Conservation (phyloP, 2,888 invertebrate genomes). For the Tortricodes alternella region DNA sequence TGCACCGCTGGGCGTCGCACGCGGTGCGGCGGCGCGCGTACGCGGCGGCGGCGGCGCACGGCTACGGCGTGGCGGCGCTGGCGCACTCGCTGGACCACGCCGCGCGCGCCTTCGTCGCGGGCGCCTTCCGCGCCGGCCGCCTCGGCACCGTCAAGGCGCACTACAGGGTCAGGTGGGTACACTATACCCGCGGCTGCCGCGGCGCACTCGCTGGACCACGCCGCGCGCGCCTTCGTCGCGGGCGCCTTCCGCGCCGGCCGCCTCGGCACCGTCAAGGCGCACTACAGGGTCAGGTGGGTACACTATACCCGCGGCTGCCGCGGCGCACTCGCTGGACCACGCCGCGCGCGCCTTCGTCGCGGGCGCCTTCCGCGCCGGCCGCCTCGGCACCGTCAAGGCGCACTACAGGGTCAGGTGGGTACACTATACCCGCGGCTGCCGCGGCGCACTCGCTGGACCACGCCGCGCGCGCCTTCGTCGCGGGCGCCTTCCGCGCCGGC, state of each 20-base stretch:
- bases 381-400: slow-evolving; percentile 89
- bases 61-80: slow-evolving; percentile 93
- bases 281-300: slow-evolving; percentile 87
- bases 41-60: slow-evolving; percentile 87
- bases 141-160: slow-evolving; percentile 91
- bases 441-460: slow-evolving; percentile 94
- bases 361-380: slow-evolving; percentile 91
- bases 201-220: slow-evolving; percentile 93
- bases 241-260: slow-evolving; percentile 92
- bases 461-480: slow-evolving; percentile 90
- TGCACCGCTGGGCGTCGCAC: slow-evolving; percentile 87
- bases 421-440: slow-evolving; percentile 84
- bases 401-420: slow-evolving; percentile 88
- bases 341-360: slow-evolving; percentile 91
- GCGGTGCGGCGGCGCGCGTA: slow-evolving; percentile 89
- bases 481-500: slow-evolving; percentile 92
- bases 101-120: slow-evolving; percentile 91
- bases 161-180: slow-evolving; percentile 86
- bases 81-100: slow-evolving; percentile 94
- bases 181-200: slow-evolving; percentile 85
- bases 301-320: slow-evolving; percentile 84
- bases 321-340: slow-evolving; percentile 94
- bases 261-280: slow-evolving; percentile 89
- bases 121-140: slow-evolving; percentile 91
- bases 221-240: slow-evolving; percentile 91